Conservation (phyloP, 2,113 vertebrate species). For the Hippotragus niger region DNA sequence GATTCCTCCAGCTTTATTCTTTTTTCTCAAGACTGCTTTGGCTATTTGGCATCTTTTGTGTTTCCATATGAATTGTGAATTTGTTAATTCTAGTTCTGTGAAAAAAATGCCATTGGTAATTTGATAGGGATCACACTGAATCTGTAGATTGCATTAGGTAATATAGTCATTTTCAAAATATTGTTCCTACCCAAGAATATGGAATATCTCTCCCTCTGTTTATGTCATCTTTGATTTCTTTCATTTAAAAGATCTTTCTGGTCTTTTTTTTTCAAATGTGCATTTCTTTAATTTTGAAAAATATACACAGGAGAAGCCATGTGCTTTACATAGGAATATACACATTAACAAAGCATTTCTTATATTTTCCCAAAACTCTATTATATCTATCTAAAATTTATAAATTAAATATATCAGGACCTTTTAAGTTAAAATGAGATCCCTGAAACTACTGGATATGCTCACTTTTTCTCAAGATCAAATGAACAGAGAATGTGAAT, state of each 20-base stretch:
- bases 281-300: neutral
- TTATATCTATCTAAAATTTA: neutral
- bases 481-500: neutral
- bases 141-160: neutral
- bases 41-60: neutral
- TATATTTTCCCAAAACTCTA: neutral
- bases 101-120: neutral
- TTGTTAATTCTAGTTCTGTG: neutral
- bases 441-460: neutral
- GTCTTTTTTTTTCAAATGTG: neutral
- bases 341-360: neutral
- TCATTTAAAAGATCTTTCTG: neutral
- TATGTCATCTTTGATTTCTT: neutral
- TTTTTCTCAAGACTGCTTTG: neutral
- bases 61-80: neutral
- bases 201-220: neutral
- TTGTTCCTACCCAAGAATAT: neutral
- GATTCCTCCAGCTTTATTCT: neutral
- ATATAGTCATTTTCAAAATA: neutral
- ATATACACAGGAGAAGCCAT: neutral
- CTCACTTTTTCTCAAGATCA: neutral
- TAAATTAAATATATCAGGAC: neutral
- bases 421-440: neutral
- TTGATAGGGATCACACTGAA: neutral
- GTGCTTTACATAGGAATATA: neutral